Evolutionary conservation across 2,888 invertebrate genomes (phyloP).

Genomic region (Poecilobothrus nobilitatus): DNA sequence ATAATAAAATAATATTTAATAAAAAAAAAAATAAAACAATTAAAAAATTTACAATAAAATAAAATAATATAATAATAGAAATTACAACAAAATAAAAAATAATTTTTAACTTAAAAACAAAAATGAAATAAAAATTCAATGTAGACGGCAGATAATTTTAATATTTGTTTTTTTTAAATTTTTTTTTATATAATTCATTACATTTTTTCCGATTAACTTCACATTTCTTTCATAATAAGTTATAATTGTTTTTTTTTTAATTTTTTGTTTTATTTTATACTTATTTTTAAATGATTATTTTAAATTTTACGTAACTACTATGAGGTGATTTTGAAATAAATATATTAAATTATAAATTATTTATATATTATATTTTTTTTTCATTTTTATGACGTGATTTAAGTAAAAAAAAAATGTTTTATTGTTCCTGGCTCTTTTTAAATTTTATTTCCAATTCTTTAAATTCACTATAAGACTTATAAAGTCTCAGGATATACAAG

Average conservation of each 20-base stretch:
- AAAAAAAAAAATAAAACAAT: background rate
- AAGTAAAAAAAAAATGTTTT: background rate
- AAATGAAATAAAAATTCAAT: background rate
- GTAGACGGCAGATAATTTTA: conserved; percentile 6
- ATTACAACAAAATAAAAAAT: background rate
- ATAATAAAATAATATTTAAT: background rate
- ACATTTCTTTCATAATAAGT: background rate
- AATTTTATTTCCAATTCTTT: background rate
- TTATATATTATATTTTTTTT: background rate
- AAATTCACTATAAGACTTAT: background rate
- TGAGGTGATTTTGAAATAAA: conserved; percentile 2
- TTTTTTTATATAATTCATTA: background rate
- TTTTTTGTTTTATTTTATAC: background rate
- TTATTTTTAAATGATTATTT: conserved; percentile 1
- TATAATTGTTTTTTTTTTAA: background rate
- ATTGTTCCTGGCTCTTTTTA: background rate
- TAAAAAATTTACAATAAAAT: conserved; percentile 2
- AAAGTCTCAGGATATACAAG: background rate
- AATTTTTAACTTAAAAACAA: background rate
- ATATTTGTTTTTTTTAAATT: background rate
- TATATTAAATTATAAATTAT: background rate
- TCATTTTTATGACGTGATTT: background rate
- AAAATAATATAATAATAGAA: conserved; percentile 4
- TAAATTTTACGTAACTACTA: conserved; percentile 1
- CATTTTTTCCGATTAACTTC: background rate